Percentiles rank a stretch among this genome's conserved stretches.
Evolutionary conservation across 2,888 invertebrate species (phyloP).

Genomic region (Amphipyra berbera): DNA sequence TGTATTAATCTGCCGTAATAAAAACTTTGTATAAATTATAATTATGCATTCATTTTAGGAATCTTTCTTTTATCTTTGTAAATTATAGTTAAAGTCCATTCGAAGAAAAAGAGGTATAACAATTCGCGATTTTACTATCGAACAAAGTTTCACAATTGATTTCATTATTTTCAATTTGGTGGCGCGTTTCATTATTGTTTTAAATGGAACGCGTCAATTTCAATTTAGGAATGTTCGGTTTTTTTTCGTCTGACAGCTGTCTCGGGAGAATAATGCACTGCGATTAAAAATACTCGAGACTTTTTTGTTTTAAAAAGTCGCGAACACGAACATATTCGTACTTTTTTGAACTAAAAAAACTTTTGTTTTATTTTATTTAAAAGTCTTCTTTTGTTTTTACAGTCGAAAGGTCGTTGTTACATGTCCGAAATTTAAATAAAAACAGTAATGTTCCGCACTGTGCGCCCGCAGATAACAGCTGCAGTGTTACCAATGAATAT

Average conservation of each 20-base stretch:
- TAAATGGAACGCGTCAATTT: constrained; percentile 88
- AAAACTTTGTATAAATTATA: no score
- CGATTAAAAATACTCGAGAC: constrained; percentile 63
- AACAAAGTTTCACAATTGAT: constrained; percentile 76
- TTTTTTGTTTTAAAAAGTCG: constrained; percentile 37
- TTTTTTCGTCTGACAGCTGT: constrained; percentile 77
- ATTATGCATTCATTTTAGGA: no score
- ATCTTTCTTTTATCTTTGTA: no score
- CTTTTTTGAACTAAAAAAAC: constrained; percentile 28
- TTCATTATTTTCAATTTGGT: constrained; percentile 84
- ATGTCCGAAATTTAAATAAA: constrained; percentile 83
- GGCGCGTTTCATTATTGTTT: constrained; percentile 82
- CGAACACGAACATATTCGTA: constrained; percentile 29
- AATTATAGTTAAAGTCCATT: no score
- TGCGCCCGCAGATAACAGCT: constrained; percentile 77
- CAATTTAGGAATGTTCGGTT: constrained; percentile 81
- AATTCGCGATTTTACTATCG: constrained; percentile 36
- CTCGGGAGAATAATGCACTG: constrained; percentile 68
- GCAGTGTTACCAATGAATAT: constrained; percentile 65
- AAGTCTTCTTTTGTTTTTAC: constrained; percentile 46
- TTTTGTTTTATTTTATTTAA: constrained; percentile 36
- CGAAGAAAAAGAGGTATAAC: no score
- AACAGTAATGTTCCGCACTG: constrained; percentile 86
- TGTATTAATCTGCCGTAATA: no score
- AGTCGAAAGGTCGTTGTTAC: constrained; percentile 60